Base-by-base conservation (phyloP, 2,797 vertebrate genomes). In the Anguilla marmorata region DNA sequence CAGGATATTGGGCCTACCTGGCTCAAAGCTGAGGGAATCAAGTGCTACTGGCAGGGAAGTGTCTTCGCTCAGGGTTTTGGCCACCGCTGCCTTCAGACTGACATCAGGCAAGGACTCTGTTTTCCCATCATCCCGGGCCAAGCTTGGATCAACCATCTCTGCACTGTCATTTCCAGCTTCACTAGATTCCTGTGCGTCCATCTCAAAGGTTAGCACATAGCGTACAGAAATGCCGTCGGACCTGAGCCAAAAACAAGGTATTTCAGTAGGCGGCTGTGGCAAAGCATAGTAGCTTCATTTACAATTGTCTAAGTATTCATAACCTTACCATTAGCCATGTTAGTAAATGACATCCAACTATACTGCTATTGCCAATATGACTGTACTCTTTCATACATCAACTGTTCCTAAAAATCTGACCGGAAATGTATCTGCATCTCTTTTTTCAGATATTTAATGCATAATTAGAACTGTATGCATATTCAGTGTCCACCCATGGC, bases 131-230 rank as follows among this genome's bases (percentile, higher is more conserved):
- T 24, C 50, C 27, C 89, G 72, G 50, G 94, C 93, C 48, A 93
- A 93, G 14, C 89, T 87, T 0, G 79, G 84, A 87, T 91, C 92
- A 66, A 58, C 76, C 6, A 85, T 89, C 63, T 91, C 89, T 45
- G 87, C 48, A 14, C 92, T 93, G 91, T 96, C 95, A 0, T 92
- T 92, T 93, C 92, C 94, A 66, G 94, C 92, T 90, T 95, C 94
- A 30, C 96, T 95, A 52, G 94, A 94, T 24, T 95, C 93, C 54
- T 93, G 91, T 82, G 92, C 90, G 4, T 89, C 93, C 0, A 92
- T 91, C 90, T 96, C 97, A 92, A 98, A 99, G 92, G 96, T 86
- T 2, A 97, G 95, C 14, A 93, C 93, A 41, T 97, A 97, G 56
- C 93, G 94, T 82, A 97, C 96, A 0, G 97, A 90, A 60, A 95